phyloP scores from a whole-genome alignment of 2,113 vertebrate species.

The Onychorhynchus coronatus region DNA sequence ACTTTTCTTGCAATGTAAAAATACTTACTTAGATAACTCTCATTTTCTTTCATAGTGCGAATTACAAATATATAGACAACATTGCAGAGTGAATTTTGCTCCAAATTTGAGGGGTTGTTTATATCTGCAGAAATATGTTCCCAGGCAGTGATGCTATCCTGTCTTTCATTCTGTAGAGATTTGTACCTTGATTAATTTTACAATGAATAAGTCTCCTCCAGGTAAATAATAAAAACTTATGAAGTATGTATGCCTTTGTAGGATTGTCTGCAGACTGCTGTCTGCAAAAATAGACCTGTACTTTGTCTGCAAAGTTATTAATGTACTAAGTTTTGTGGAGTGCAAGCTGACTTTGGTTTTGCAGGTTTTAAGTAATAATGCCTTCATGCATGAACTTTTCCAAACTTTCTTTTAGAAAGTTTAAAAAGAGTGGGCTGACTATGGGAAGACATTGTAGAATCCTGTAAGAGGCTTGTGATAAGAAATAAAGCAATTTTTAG shows the following conservation, averaged over 20 bases:
- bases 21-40: neutral
- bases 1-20: neutral
- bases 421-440: neutral
- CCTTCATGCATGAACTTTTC: neutral
- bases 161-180: neutral
- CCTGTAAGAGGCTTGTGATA: neutral
- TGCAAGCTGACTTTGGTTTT: neutral
- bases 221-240: neutral
- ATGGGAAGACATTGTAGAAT: neutral
- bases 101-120: neutral
- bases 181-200: neutral
- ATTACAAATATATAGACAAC: neutral
- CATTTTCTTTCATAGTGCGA: neutral
- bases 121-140: neutral
- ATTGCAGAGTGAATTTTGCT: neutral
- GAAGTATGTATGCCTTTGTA: neutral
- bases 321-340: neutral
- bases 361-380: neutral
- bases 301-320: neutral
- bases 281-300: neutral
- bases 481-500: conserved; percentile 18
- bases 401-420: neutral
- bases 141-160: neutral
- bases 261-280: neutral
- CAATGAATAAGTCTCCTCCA: neutral